phyloP scores from a whole-genome alignment of 1,140 invertebrate species.

The Pinna nobilis region DNA sequence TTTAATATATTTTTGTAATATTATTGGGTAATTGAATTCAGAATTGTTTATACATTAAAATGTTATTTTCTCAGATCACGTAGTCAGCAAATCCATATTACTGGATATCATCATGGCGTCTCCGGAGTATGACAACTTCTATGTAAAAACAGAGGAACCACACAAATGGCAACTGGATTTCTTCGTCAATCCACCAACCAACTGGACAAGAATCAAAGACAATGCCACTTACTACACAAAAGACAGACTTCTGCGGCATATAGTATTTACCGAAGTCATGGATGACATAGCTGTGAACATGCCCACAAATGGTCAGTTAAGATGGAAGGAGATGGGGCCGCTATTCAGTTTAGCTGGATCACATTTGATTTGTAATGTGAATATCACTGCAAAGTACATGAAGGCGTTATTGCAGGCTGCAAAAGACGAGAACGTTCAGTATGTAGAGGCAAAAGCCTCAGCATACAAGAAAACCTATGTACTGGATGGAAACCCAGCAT shows the following conservation, averaged over 20 bases:
- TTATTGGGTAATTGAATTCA: background rate
- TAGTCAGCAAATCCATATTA: constrained; percentile 35
- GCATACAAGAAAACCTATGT: constrained; percentile 39
- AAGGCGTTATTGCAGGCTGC: constrained; percentile 46
- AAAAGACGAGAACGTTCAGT: constrained; percentile 52
- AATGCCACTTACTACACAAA: constrained; percentile 27
- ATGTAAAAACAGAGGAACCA: constrained; percentile 10
- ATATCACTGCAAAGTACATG: constrained; percentile 40
- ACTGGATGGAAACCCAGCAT: constrained; percentile 30
- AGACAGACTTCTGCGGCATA: constrained; percentile 16
- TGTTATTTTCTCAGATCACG: constrained; percentile 42
- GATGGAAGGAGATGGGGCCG: constrained; percentile 39
- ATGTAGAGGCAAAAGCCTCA: constrained; percentile 46
- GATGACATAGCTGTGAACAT: constrained; percentile 18
- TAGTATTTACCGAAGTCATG: constrained; percentile 20
- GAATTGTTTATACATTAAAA: background rate
- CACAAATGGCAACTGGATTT: constrained; percentile 33
- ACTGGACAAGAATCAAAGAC: constrained; percentile 33
- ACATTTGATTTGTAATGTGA: constrained; percentile 23
- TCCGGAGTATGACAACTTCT: constrained; percentile 23
- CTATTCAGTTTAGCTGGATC: constrained; percentile 32
- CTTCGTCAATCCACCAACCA: constrained; percentile 34
- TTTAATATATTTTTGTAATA: background rate
- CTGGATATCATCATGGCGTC: constrained; percentile 25
- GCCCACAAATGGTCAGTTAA: constrained; percentile 31